A percentile compares a stretch with the other conserved stretches of the same genome.
These are phyloP conservation scores for Holocentrus rufus DNA, from an alignment of 2,797 vertebrate genomes.

Conservation along the genomic window DNA sequence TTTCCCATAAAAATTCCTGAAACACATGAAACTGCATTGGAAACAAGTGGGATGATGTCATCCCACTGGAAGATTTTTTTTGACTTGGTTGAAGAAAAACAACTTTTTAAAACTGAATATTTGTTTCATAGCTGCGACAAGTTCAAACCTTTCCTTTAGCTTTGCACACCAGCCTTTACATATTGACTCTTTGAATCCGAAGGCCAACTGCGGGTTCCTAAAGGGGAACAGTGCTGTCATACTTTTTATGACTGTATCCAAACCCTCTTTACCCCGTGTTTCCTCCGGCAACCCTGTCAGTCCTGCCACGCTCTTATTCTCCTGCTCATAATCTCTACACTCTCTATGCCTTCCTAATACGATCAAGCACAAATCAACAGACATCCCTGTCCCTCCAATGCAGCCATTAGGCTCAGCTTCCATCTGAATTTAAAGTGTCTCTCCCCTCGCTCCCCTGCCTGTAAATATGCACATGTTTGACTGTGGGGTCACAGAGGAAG, in stretches of 20 bases:
- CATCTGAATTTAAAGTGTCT: slow-evolving; percentile 73
- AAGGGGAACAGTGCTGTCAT: slow-evolving; percentile 8
- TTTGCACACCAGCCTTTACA: neutral
- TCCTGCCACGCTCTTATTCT: slow-evolving; percentile 45
- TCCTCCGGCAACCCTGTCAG: slow-evolving; percentile 26
- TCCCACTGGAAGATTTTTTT: too few relatives aligned
- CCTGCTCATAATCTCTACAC: slow-evolving; percentile 46
- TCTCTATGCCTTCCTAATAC: slow-evolving; percentile 56
- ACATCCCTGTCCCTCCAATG: slow-evolving; percentile 77
- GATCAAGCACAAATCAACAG: slow-evolving; percentile 73
- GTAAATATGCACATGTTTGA: slow-evolving; percentile 84
- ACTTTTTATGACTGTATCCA: slow-evolving; percentile 19
- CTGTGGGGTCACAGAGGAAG: slow-evolving; percentile 72
- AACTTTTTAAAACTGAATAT: too few relatives aligned
- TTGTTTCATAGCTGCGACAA: too few relatives aligned
- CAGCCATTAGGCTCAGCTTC: slow-evolving; percentile 74
- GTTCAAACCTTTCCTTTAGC: too few relatives aligned
- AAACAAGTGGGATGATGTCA: too few relatives aligned
- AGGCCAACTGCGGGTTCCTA: neutral
- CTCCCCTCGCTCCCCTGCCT: slow-evolving; percentile 54
- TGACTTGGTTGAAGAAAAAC: too few relatives aligned
- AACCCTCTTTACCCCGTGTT: slow-evolving; percentile 33
- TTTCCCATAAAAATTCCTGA: too few relatives aligned
- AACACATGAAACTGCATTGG: too few relatives aligned
- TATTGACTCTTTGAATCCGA: neutral